A percentile compares a stretch with the other conserved stretches of the same genome.
phyloP scores from a whole-genome alignment of 2,888 invertebrate genomes.

The Agrotis exclamationis region DNA sequence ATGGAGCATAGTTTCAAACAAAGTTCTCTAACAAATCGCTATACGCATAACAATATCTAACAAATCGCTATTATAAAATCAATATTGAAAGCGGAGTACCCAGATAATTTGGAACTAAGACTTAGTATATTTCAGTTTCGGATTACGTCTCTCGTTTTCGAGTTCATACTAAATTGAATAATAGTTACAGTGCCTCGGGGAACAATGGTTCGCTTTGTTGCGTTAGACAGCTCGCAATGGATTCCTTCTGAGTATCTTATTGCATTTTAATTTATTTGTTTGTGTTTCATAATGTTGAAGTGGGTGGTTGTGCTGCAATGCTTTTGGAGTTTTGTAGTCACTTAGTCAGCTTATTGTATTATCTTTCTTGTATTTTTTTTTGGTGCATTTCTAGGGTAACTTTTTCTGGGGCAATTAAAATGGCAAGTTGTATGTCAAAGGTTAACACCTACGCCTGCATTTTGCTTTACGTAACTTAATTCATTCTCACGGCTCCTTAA shows the following conservation, averaged over 20 bases:
- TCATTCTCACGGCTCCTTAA: neutral
- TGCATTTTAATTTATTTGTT: conserved; percentile 31
- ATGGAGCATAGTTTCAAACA: too few species aligned
- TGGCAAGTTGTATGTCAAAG: neutral
- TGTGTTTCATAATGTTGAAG: conserved; percentile 1
- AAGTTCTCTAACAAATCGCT: too few species aligned
- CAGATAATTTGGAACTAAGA: too few species aligned
- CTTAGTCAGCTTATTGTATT: neutral
- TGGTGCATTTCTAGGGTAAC: neutral
- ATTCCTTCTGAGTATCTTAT: conserved; percentile 41
- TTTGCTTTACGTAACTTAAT: neutral
- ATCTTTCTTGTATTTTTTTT: neutral
- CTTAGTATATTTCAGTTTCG: conserved; percentile 5
- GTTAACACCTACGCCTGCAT: neutral
- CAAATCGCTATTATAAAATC: too few species aligned
- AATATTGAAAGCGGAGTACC: neutral
- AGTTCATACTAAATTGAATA: conserved; percentile 64
- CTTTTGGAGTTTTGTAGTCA: neutral
- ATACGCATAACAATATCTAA: too few species aligned
- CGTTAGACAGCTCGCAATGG: conserved; percentile 41
- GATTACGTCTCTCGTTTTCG: conserved; percentile 53
- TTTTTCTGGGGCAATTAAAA: neutral
- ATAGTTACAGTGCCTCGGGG: conserved; percentile 57
- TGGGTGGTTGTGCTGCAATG: neutral
- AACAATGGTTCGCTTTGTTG: conserved; percentile 58